Base-by-base conservation (phyloP, 2,113 vertebrate genomes). In the Megaceryle maxima region DNA sequence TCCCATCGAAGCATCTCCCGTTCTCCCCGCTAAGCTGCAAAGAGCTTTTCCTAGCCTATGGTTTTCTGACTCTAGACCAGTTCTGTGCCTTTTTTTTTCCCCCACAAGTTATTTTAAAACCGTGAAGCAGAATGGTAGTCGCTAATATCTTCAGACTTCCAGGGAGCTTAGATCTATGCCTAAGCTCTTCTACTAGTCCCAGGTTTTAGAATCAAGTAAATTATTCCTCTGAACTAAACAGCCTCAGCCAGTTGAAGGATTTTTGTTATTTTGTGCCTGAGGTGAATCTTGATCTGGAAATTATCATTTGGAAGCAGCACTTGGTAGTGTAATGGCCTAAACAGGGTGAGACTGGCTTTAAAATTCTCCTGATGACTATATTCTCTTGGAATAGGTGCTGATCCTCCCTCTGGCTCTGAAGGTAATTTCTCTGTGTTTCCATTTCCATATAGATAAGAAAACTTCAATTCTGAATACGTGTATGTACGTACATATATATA, bases 381-480 rank as follows among this genome's bases (percentile, higher is more conserved):
- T 20, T 93, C 82, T 73, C 70, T 79, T 92, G 64, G 46, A 39
- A 19, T 1, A 21, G 20, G 56, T 59, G 56, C 77, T 91, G 53
- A 64, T 91, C 77, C 53, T 73, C 87, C 87, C 87, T 75, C 83
- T 79, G 84, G 84, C 91, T 95, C 77, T 16, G 62, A 55, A 77
- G 55, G 92, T 63, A 70, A 84, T 91, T 93, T 56, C 33, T 43
- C 24, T 2, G 3, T 66, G 62, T 94, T 94, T 41, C 78, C 72
- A 88, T 90, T 95, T 93, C 91, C 90, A 5, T 51, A 75, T 46
- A 81, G 86, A 94, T 81, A 87, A 92, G 76, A 90, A 92, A 81
- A 72, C 25, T 29, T 83, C 64, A 46, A 24, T 94, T 88, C 53
- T 77, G 64, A 67, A 11, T 67, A 18, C 16, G 19, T 16, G 41